Base-by-base conservation (phyloP, 2,888 invertebrate species). In the Morpho deidamia region DNA sequence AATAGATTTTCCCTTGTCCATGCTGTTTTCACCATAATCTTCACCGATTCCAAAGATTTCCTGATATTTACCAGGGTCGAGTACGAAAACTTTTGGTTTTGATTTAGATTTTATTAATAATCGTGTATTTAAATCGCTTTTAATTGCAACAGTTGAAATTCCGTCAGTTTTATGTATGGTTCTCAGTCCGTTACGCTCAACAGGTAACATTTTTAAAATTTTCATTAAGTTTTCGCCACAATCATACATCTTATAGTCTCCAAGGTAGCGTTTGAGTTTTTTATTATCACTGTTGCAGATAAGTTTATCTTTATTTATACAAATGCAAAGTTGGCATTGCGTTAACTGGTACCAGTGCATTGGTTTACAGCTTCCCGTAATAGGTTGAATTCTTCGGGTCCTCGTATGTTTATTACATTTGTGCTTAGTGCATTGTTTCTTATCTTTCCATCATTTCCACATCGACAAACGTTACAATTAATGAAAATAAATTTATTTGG, bases 311-410 rank as follows among this genome's bases (percentile, higher is more conserved):
- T 70, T 63, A 8, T 71, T 69, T 1, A 75, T 53, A 40, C 86
- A 86, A 57, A 67, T 82, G 55, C 86, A 86, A 34, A 82, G 74
- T 56, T 83, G 83, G 23, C 86, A 86, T 1, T 79, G 74, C 0
- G 72, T 75, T 44, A 81, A 47, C 0, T 83, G 78, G 48, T 85
- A 86, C 83, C 85, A 86, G 46, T 64, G 74, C 1, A 70, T 70
- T 0, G 68, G 53, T 55, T 71, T 61, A 52, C 86, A 86, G 7
- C 63, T 74, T 0, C 72, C 76, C 35, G 70, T 68, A 10, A 76
- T 60, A 1, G 56, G 48, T 1, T 37, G 14, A 8, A 56, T 57
- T 53, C 69, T 67, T 7, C 63, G 59, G 10, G 54, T 55, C 12
- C 32, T 33, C 32, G 9, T 38, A 5, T 14, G 4, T 4, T 12